Evolutionary conservation across 2,888 invertebrate genomes (phyloP).

Genomic region (Dilophus febrilis): DNA sequence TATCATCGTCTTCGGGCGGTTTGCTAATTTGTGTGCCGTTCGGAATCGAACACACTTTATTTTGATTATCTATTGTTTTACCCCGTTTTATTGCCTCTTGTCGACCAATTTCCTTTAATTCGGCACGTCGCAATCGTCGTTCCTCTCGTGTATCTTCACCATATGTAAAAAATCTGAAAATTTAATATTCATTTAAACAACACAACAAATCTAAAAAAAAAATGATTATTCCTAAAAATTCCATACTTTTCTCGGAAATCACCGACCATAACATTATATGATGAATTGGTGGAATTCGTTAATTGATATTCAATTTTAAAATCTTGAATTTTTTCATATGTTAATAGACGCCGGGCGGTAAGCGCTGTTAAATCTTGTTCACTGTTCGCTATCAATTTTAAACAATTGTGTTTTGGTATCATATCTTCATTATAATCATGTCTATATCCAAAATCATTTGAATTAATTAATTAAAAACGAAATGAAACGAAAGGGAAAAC

Average conservation of each 20-base stretch:
- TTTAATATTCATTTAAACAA: slow-evolving; percentile 19
- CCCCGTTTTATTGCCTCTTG: slow-evolving; percentile 24
- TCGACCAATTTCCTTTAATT: slow-evolving; percentile 26
- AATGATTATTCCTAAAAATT: not conserved
- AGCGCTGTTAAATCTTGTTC: slow-evolving; percentile 74
- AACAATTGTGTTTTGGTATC: slow-evolving; percentile 65
- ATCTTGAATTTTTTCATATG: slow-evolving; percentile 55
- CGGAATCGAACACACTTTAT: too few relatives aligned
- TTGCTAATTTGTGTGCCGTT: too few relatives aligned
- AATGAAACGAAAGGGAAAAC: slow-evolving; percentile 31
- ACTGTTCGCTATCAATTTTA: slow-evolving; percentile 63
- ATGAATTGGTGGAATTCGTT: too few relatives aligned
- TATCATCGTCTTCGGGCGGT: too few relatives aligned
- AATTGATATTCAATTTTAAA: slow-evolving; percentile 2
- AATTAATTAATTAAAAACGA: slow-evolving; percentile 3
- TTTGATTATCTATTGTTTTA: slow-evolving; percentile 17
- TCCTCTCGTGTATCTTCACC: slow-evolving; percentile 49
- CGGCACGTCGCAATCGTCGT: slow-evolving; percentile 32
- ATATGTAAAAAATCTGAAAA: slow-evolving; percentile 54
- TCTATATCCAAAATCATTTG: slow-evolving; percentile 26
- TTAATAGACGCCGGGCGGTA: slow-evolving; percentile 67
- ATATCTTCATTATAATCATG: slow-evolving; percentile 52
- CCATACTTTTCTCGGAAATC: slow-evolving; percentile 21
- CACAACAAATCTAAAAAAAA: slow-evolving; percentile 30
- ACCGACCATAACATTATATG: slow-evolving; percentile 2